A percentile compares a stretch with the other conserved stretches of the same genome.
These are phyloP conservation scores for Proterorhinus semilunaris DNA, from an alignment of 2,113 vertebrate genomes.

Conservation along the genomic window DNA sequence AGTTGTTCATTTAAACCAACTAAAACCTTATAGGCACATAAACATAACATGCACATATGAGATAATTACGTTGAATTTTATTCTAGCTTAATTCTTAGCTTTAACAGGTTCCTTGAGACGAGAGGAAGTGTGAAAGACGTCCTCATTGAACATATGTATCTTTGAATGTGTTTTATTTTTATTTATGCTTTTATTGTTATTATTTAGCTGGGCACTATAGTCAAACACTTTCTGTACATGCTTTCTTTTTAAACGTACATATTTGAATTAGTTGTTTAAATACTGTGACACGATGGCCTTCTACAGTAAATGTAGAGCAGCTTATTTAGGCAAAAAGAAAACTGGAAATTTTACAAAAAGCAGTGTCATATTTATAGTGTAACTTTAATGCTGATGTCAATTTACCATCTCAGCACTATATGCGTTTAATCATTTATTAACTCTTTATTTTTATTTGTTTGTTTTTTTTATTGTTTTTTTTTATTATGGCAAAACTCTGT, in stretches of 20 bases:
- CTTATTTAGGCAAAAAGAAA: neutral
- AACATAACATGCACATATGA: neutral
- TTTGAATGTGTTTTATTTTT: constrained; percentile 16
- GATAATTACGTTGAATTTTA: neutral
- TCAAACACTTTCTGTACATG: no score
- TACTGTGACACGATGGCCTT: neutral
- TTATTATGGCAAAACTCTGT: no score
- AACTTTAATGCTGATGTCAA: constrained; percentile 16
- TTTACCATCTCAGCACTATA: constrained; percentile 21
- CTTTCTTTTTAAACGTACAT: neutral
- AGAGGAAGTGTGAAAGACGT: constrained; percentile 2
- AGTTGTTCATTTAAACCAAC: neutral
- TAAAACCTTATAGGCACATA: neutral
- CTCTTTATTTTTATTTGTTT: no score
- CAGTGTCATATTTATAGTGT: neutral
- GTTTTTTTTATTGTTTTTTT: no score
- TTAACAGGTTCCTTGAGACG: constrained; percentile 6
- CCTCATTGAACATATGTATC: constrained; percentile 10
- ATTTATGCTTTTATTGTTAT: neutral
- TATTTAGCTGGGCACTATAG: neutral
- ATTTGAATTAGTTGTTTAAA: neutral
- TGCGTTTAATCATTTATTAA: neutral
- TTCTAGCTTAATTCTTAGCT: constrained; percentile 2
- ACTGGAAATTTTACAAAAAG: neutral
- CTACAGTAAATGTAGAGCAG: neutral